A percentile compares a stretch with the other conserved stretches of the same genome.
These are phyloP conservation scores for Phycodurus eques DNA, from an alignment of 2,113 vertebrate species.

Conservation along the genomic window DNA sequence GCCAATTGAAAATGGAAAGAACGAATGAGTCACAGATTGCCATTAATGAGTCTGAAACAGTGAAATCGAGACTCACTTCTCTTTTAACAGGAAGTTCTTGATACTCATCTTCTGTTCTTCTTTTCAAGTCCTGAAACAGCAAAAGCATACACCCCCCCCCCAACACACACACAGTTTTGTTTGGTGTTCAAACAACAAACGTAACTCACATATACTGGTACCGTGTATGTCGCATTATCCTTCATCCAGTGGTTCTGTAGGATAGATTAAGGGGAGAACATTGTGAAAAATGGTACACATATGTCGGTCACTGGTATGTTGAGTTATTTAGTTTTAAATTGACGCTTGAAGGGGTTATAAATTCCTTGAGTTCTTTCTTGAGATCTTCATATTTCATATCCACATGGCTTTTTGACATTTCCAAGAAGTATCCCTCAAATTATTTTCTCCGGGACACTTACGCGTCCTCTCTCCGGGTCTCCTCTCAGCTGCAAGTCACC, in stretches of 20 bases:
- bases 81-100: slow-evolving; percentile 51
- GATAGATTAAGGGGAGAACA: background rate
- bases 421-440: too few species aligned
- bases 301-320: background rate
- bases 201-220: slow-evolving; percentile 11
- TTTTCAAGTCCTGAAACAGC: slow-evolving; percentile 37
- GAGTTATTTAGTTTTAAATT: background rate
- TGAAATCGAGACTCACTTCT: slow-evolving; percentile 41
- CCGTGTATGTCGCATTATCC: slow-evolving; percentile 36
- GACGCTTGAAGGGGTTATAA: background rate
- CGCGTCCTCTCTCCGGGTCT: slow-evolving; percentile 35
- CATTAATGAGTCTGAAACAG: background rate
- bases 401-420: background rate
- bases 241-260: slow-evolving; percentile 21
- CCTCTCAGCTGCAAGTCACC: background rate
- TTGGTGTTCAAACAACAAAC: background rate
- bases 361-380: background rate
- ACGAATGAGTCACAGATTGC: background rate
- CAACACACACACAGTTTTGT: background rate
- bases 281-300: background rate
- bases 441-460: slow-evolving; percentile 25
- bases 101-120: slow-evolving; percentile 46
- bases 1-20: background rate
- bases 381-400: background rate
- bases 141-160: background rate